These are phyloP conservation scores for Idaea straminata DNA, from an alignment of 2,888 invertebrate species.

Conservation along the genomic window DNA sequence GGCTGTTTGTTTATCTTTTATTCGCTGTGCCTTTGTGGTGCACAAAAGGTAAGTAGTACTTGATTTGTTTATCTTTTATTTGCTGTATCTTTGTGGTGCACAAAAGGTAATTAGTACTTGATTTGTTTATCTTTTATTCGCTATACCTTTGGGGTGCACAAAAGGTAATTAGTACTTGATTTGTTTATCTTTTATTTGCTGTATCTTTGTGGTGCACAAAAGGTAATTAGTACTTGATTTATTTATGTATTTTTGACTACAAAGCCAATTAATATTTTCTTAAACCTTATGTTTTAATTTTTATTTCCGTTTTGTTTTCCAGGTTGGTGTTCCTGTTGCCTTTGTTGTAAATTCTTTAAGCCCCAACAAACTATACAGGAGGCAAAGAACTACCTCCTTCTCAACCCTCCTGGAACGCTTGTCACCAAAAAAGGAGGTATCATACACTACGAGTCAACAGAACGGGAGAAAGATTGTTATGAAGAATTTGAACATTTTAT, in stretches of 20 bases:
- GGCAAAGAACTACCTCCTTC: slow-evolving; percentile 75
- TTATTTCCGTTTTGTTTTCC: slow-evolving; percentile 11
- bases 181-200: slow-evolving; percentile 17
- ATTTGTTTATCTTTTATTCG: neutral
- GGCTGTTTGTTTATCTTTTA: slow-evolving; percentile 49
- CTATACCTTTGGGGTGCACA: slow-evolving; percentile 61
- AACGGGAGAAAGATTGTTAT: slow-evolving; percentile 78
- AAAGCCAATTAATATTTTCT: too few relatives aligned
- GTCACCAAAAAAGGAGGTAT: slow-evolving; percentile 46
- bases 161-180: slow-evolving; percentile 50
- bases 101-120: slow-evolving; percentile 51
- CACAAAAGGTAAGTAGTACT: slow-evolving; percentile 56
- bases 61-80: neutral
- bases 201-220: slow-evolving; percentile 62
- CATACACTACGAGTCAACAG: slow-evolving; percentile 74
- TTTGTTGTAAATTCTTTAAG: slow-evolving; percentile 80
- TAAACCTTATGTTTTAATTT: too few relatives aligned
- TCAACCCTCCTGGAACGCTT: slow-evolving; percentile 80
- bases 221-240: slow-evolving; percentile 45
- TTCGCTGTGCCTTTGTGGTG: slow-evolving; percentile 65
- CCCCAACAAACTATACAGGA: slow-evolving; percentile 76
- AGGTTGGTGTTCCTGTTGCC: slow-evolving; percentile 84
- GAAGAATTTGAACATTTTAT: slow-evolving; percentile 79
- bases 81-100: slow-evolving; percentile 60
- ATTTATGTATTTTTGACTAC: neutral